These are phyloP conservation scores for Pseudopodoces humilis DNA, from an alignment of 2,113 vertebrate species.

Conservation along the genomic window DNA sequence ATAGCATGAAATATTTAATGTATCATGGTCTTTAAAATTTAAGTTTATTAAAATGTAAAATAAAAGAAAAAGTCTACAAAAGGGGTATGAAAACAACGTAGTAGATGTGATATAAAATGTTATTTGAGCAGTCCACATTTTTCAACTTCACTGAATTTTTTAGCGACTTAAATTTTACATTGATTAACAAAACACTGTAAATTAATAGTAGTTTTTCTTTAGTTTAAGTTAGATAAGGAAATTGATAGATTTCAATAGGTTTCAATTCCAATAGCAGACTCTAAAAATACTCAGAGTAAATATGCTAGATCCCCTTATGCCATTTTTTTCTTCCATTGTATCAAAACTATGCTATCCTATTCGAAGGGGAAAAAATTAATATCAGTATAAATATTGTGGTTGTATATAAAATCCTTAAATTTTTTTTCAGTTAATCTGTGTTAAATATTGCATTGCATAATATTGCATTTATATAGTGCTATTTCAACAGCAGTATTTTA, in stretches of 20 bases:
- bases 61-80: background rate
- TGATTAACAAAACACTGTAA: too few relatives aligned
- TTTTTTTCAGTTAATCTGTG: background rate
- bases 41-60: background rate
- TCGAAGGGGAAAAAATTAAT: accelerated
- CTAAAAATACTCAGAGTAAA: background rate
- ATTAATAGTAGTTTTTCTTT: too few relatives aligned
- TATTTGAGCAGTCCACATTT: background rate
- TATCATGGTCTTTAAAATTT: background rate
- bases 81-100: background rate
- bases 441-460: background rate
- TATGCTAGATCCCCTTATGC: background rate
- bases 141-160: background rate
- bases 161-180: background rate
- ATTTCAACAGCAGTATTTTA: background rate
- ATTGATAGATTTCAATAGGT: background rate
- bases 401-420: background rate
- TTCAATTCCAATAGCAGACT: background rate
- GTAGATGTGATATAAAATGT: background rate
- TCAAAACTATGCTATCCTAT: background rate
- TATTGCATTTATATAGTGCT: background rate
- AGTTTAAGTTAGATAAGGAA: background rate
- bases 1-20: background rate
- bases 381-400: background rate
- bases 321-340: background rate